phyloP scores from a whole-genome alignment of 2,113 vertebrate genomes.

The Tichodroma muraria region DNA sequence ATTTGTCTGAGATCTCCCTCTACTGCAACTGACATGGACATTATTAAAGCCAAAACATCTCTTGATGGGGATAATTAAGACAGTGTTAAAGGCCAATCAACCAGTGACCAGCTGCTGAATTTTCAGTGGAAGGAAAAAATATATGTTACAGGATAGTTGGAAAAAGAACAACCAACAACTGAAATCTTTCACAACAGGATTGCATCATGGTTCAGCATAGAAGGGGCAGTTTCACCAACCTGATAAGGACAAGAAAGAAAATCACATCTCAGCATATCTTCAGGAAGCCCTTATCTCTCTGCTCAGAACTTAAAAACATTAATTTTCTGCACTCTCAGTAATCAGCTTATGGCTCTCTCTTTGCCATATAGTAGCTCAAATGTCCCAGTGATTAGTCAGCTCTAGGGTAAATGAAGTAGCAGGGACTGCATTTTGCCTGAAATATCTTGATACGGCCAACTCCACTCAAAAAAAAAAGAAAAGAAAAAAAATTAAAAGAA shows the following conservation, averaged over 20 bases:
- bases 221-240: background rate
- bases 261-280: background rate
- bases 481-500: background rate
- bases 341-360: conserved; percentile 13
- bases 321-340: background rate
- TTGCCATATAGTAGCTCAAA: background rate
- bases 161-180: background rate
- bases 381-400: background rate
- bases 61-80: background rate
- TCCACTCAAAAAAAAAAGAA: background rate
- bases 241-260: background rate
- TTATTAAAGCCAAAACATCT: background rate
- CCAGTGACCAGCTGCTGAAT: background rate
- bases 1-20: background rate
- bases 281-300: conserved; percentile 3
- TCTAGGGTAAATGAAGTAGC: background rate
- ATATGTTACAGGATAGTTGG: background rate
- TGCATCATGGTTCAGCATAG: background rate
- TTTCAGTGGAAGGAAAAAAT: background rate
- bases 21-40: background rate
- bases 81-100: background rate
- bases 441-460: conserved; percentile 19
- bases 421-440: background rate
- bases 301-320: background rate
- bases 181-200: background rate